phyloP scores from a whole-genome alignment of 1,140 invertebrate genomes.

The Bursaphelenchus mucronatus region DNA sequence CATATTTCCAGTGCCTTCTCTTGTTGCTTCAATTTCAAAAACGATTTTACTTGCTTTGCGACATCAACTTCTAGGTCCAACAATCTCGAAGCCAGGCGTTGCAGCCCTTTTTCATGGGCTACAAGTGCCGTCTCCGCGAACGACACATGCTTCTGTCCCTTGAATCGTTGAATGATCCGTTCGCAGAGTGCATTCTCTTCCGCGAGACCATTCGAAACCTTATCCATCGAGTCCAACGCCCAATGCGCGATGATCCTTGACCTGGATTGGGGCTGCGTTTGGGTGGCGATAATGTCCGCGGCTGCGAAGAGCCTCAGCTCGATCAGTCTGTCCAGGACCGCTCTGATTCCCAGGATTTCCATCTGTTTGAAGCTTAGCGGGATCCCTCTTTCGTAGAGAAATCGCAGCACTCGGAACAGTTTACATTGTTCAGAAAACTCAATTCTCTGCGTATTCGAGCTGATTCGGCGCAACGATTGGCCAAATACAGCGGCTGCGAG shows the following conservation, averaged over 20 bases:
- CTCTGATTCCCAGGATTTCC: conserved; percentile 2
- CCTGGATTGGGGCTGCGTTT: neutral
- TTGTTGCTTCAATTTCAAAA: conserved; percentile 9
- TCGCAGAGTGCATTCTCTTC: conserved; percentile 8
- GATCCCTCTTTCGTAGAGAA: conserved; percentile 3
- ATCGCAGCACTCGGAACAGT: neutral
- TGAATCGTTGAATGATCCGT: conserved; percentile 7
- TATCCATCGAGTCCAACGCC: conserved; percentile 13
- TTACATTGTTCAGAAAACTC: conserved; percentile 7
- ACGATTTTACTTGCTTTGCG: conserved; percentile 5
- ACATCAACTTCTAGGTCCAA: conserved; percentile 15
- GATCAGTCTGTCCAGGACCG: conserved; percentile 8
- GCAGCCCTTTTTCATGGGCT: conserved; percentile 6
- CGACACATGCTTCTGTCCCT: conserved; percentile 6
- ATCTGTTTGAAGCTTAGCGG: conserved; percentile 8
- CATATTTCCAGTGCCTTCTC: conserved; percentile 8
- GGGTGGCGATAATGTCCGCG: conserved; percentile 4
- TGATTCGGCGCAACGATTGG: neutral
- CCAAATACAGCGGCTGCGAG: conserved; percentile 9
- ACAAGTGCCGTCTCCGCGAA: conserved; percentile 9
- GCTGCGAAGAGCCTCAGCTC: conserved; percentile 6
- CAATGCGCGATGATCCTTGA: conserved; percentile 11
- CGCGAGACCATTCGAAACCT: neutral
- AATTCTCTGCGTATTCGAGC: neutral
- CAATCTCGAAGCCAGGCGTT: conserved; percentile 3